Evolutionary conservation across 2,888 invertebrate species (phyloP), one percentile per base, ranked within the genome.

Genomic region (Drosophila neonasuta): DNA sequence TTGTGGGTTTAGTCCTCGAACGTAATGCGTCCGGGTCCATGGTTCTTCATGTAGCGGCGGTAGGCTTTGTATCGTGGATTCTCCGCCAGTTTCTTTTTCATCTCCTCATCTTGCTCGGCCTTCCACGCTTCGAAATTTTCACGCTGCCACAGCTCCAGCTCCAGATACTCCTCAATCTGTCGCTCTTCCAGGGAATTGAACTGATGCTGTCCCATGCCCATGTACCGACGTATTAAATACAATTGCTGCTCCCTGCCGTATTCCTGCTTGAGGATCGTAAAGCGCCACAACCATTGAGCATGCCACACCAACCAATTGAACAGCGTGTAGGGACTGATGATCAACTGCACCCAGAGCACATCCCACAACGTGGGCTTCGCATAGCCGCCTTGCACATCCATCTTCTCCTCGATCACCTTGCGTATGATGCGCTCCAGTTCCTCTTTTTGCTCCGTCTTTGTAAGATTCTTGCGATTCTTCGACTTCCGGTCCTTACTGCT

Each of bases 311-410:
- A 90, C 88, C 95, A 96, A 77, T 92, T 92, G 2, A 92, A 89
- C n/a, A 96, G 80, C 1, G 94, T 95, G 86, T 95, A 95, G 0
- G 98, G 98, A 20, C 94, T 92, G 20, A 97, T 92, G 34, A 97
- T 91, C 17, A 97, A 88, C 91, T 97, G 97, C 54, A 97, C 92
- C 95, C 96, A 97, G 7, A 98, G 91, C 8, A 97, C 93, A 90
- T 97, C 95, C 52, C 91, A 88, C 17, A 96, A 90, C 55, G 93
- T 94, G 0, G 97, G 97, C 88, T 96, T 97, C 0, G 96, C 96
- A 90, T 97, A 97, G 1, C 96, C 97, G 15, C 98, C 98, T 88
- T 97, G 94, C 49, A 98, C 97, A 87, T 97, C 97, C 95, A 98
- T 96, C 88, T 97, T 97, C 77, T 97, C 95, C 90, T 96, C 96